A percentile compares a stretch with the other conserved stretches of the same genome.
These are phyloP conservation scores for Carlito syrichta DNA, from an alignment of 2,113 vertebrate genomes.

Conservation along the genomic window DNA sequence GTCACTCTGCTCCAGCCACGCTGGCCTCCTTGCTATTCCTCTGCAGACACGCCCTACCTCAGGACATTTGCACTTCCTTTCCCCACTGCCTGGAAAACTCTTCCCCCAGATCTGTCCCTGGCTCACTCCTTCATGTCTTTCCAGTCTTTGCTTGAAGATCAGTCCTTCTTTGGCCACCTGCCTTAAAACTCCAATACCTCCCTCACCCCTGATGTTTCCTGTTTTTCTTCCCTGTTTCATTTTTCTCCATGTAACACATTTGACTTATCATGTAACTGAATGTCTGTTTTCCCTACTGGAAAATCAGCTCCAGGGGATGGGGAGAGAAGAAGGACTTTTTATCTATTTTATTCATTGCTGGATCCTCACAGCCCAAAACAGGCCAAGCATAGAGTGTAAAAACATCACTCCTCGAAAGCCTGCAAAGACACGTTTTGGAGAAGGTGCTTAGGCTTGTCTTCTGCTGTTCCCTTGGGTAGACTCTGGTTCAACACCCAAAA, in stretches of 20 bases:
- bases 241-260: background rate
- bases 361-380: accelerated
- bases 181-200: background rate
- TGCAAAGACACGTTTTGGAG: accelerated
- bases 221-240: background rate
- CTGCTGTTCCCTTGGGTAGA: too few species aligned
- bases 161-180: background rate
- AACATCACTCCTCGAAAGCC: accelerated
- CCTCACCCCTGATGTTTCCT: background rate
- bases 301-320: background rate
- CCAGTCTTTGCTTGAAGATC: background rate
- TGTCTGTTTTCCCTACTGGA: background rate
- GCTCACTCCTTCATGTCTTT: background rate
- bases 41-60: background rate
- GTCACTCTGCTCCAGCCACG: background rate
- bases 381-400: background rate
- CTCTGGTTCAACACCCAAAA: background rate
- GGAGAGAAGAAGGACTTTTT: accelerated
- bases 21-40: background rate
- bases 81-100: background rate
- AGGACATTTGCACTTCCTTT: background rate
- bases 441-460: background rate
- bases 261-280: background rate
- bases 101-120: background rate
- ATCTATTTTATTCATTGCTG: background rate